Evolutionary conservation across 2,797 vertebrate species (phyloP).

Genomic region (Urosaurus nigricauda): DNA sequence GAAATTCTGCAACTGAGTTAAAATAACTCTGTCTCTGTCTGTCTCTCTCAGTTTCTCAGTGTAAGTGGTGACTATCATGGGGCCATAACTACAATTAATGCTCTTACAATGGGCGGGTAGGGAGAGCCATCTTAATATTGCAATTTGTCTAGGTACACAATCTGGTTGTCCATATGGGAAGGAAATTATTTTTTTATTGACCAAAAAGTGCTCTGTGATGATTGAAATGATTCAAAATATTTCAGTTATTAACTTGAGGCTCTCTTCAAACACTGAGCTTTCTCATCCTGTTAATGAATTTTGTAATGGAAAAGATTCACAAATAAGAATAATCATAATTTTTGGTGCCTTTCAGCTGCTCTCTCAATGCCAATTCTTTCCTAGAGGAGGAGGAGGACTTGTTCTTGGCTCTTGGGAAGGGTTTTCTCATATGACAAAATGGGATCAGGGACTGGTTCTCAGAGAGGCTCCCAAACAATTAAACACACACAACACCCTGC

Average conservation of each 20-base stretch:
- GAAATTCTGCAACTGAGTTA: slow-evolving; percentile 26
- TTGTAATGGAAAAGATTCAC: slow-evolving; percentile 15
- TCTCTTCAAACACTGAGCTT: not conserved
- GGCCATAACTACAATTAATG: not conserved
- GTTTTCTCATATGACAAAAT: not conserved
- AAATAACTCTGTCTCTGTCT: not conserved
- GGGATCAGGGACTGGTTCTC: no score
- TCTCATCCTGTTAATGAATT: slow-evolving; percentile 19
- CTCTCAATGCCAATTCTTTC: not conserved
- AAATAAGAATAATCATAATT: slow-evolving; percentile 5
- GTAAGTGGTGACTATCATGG: not conserved
- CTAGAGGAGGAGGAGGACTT: not conserved
- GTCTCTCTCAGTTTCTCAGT: not conserved
- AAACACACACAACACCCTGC: no score
- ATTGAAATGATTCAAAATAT: slow-evolving; percentile 6
- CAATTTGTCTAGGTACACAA: slow-evolving; percentile 10
- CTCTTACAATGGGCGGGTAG: not conserved
- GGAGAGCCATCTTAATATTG: slow-evolving; percentile 2
- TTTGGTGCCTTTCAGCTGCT: not conserved
- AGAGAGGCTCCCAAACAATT: no score
- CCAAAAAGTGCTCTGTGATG: not conserved
- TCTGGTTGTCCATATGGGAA: slow-evolving; percentile 19
- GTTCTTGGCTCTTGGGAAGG: not conserved
- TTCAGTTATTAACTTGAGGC: not conserved
- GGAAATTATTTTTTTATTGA: slow-evolving; percentile 25